Percentiles rank a stretch among this genome's conserved stretches.
Conservation (phyloP, 1,140 invertebrate species). For the Zaprionus gabonicus region DNA sequence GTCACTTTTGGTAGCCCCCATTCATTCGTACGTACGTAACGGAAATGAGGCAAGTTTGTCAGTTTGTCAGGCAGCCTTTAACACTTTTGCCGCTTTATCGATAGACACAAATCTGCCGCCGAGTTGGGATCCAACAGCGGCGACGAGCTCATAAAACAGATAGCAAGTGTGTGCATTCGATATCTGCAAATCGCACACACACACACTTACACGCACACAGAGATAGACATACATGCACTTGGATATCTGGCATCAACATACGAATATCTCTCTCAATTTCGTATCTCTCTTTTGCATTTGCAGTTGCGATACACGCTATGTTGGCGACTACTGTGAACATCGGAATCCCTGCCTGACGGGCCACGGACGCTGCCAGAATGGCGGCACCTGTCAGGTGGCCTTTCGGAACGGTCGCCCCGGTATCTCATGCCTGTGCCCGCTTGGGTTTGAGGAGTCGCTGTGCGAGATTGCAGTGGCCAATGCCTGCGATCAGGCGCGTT, state of each 20-base stretch:
- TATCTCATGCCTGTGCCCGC: conserved; percentile 94
- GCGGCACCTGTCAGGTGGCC: conserved; percentile 93
- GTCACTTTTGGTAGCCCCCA: conserved; percentile 7
- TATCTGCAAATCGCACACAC: conserved; percentile 29
- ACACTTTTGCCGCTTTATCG: conserved; percentile 66
- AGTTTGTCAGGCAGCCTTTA: conserved; percentile 57
- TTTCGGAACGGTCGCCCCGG: conserved; percentile 88
- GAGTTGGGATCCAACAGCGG: conserved; percentile 10
- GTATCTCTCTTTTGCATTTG: conserved; percentile 85
- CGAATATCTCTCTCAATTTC: conserved; percentile 13
- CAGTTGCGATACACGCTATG: conserved; percentile 95
- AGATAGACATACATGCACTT: conserved; percentile 1
- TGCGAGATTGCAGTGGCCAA: conserved; percentile 96
- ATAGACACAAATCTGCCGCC: conserved; percentile 43
- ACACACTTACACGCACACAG: conserved; percentile 11
- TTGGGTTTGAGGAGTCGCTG: conserved; percentile 95
- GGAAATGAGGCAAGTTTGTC: conserved; percentile 78
- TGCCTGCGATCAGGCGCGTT: conserved; percentile 95
- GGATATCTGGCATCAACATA: conserved; percentile 16
- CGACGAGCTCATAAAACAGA: conserved; percentile 47
- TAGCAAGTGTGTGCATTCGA: conserved; percentile 21
- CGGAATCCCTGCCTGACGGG: conserved; percentile 96
- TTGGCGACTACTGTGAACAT: conserved; percentile 97
- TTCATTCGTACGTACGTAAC: conserved; percentile 6
- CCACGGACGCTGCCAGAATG: conserved; percentile 93